These are phyloP conservation scores for Cosmopolites sordidus DNA, from an alignment of 2,888 invertebrate genomes.

Conservation along the genomic window DNA sequence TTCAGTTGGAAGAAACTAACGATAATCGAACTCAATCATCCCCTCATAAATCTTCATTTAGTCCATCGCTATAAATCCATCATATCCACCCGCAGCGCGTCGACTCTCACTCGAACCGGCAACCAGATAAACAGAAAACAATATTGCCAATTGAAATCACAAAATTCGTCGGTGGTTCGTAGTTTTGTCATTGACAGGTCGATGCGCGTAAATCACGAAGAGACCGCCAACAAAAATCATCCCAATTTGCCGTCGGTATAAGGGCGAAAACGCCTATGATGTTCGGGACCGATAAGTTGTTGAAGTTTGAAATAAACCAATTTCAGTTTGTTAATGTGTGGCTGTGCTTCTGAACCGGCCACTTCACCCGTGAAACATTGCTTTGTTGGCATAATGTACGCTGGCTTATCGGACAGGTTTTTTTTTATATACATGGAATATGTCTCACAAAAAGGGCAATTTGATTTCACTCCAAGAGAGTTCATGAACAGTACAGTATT, in stretches of 20 bases:
- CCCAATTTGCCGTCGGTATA: slow-evolving; percentile 5
- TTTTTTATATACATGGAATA: not conserved
- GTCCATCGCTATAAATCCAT: slow-evolving; percentile 1
- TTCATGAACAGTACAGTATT: too few species aligned
- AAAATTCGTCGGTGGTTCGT: slow-evolving; percentile 15
- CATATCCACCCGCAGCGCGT: not conserved
- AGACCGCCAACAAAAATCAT: slow-evolving; percentile 11
- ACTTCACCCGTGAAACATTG: slow-evolving; percentile 16
- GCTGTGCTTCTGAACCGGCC: slow-evolving; percentile 4
- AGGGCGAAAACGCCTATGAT: slow-evolving; percentile 4
- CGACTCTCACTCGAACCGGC: not conserved
- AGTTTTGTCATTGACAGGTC: slow-evolving; percentile 27
- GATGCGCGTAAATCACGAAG: slow-evolving; percentile 19
- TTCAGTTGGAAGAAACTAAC: too few species aligned
- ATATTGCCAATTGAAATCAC: slow-evolving; percentile 29
- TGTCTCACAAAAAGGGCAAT: too few species aligned
- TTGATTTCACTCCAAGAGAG: too few species aligned
- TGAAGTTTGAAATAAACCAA: slow-evolving; percentile 23
- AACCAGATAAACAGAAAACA: slow-evolving; percentile 23
- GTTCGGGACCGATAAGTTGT: slow-evolving; percentile 14
- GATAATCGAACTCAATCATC: too few species aligned
- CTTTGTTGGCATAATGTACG: not conserved
- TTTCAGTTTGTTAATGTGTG: slow-evolving; percentile 16
- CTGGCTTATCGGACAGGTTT: not conserved
- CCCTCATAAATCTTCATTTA: too few species aligned